phyloP scores from a whole-genome alignment of 1,140 invertebrate genomes.

The Eriocheir sinensis region DNA sequence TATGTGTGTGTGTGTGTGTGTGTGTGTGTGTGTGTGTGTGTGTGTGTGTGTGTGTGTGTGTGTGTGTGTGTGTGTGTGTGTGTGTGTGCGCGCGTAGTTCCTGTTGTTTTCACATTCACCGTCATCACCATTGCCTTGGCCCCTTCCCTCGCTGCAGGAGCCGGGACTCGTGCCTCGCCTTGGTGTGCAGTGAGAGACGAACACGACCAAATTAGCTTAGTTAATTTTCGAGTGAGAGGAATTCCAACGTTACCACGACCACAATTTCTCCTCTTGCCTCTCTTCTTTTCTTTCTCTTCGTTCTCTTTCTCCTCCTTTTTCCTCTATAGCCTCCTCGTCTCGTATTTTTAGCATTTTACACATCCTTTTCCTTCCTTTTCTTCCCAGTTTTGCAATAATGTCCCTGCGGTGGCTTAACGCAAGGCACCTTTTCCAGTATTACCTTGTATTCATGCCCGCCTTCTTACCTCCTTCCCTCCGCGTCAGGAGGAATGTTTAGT shows the following conservation, averaged over 20 bases:
- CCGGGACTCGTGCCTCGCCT: too few species aligned
- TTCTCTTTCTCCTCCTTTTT: background rate
- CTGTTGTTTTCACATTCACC: too few species aligned
- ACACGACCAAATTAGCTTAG: background rate
- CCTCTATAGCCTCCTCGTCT: too few species aligned
- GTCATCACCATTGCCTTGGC: too few species aligned
- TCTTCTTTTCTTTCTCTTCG: background rate
- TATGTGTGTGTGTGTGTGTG: background rate
- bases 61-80: slow-evolving; percentile 13
- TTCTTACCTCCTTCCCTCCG: background rate
- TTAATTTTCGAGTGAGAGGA: slow-evolving; percentile 2
- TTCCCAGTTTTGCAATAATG: background rate
- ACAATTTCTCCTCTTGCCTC: background rate
- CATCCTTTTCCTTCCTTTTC: background rate
- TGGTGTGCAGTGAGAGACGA: too few species aligned
- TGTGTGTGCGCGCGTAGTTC: too few species aligned
- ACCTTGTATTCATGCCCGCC: slow-evolving; percentile 20
- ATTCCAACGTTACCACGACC: background rate
- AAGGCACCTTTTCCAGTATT: background rate
- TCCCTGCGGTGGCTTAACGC: background rate
- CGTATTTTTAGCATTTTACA: too few species aligned
- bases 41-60: background rate
- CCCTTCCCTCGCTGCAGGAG: too few species aligned
- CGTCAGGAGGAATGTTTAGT: slow-evolving; percentile 12
- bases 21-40: slow-evolving; percentile 4